phyloP scores from a whole-genome alignment of 2,113 vertebrate species.

The Tinamus guttatus region DNA sequence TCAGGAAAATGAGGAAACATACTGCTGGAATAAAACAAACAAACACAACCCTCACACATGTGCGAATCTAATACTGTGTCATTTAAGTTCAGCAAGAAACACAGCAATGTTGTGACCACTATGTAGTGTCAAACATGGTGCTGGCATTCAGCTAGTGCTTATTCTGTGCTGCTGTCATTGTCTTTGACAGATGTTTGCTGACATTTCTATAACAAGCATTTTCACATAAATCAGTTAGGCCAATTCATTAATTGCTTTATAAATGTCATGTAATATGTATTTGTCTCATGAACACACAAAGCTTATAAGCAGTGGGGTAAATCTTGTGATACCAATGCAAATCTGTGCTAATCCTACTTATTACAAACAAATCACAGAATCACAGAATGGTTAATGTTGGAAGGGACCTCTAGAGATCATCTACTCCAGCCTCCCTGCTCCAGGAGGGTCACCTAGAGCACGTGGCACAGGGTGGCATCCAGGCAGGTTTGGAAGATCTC shows the following conservation, averaged over 20 bases:
- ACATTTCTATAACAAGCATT: background rate
- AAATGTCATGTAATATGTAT: background rate
- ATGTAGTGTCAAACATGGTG: background rate
- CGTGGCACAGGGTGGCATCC: too few species aligned
- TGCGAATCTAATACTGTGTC: background rate
- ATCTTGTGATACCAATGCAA: background rate
- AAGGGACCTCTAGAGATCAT: too few species aligned
- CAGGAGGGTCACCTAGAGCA: too few species aligned
- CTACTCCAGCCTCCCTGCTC: too few species aligned
- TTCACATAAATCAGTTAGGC: background rate
- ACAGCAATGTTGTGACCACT: background rate
- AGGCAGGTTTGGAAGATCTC: too few species aligned
- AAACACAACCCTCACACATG: background rate
- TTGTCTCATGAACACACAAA: background rate
- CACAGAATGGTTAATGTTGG: too few species aligned
- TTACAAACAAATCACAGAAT: background rate
- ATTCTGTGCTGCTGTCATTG: background rate
- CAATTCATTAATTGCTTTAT: background rate
- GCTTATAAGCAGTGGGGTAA: background rate
- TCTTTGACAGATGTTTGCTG: background rate
- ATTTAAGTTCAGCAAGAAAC: background rate
- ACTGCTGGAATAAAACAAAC: background rate
- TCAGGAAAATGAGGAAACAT: background rate
- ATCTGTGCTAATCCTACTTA: background rate
- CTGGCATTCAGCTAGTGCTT: background rate